Conservation (phyloP, 2,888 invertebrate species). For the Ramazzottius varieornatus region DNA sequence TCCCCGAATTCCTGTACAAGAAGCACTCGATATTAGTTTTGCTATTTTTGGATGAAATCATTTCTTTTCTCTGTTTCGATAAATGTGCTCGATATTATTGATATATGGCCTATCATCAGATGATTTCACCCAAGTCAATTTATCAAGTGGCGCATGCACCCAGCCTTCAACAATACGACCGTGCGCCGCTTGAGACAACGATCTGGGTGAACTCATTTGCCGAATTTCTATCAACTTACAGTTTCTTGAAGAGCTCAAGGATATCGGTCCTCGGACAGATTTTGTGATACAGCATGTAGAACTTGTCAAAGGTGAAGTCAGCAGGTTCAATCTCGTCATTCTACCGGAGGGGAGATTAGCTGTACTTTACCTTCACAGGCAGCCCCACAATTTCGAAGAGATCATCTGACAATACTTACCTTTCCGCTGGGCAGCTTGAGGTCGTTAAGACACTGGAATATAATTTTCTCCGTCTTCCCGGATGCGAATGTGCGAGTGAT, state of each 20-base stretch:
- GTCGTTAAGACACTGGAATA: slow-evolving; percentile 82
- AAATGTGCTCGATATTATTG: too few relatives aligned
- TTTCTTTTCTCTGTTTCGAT: too few relatives aligned
- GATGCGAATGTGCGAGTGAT: slow-evolving; percentile 92
- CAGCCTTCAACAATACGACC: too few relatives aligned
- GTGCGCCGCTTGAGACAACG: too few relatives aligned
- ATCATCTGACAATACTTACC: slow-evolving; percentile 19
- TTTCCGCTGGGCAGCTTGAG: slow-evolving; percentile 75
- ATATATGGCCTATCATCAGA: too few relatives aligned
- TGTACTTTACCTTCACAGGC: slow-evolving; percentile 4
- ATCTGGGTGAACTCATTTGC: too few relatives aligned
- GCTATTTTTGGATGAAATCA: too few relatives aligned
- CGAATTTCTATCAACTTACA: too few relatives aligned
- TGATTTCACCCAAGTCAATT: too few relatives aligned
- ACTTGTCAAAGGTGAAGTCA: slow-evolving; percentile 91
- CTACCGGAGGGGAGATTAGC: slow-evolving; percentile 22
- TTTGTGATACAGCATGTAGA: slow-evolving; percentile 89
- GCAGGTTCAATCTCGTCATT: slow-evolving; percentile 78
- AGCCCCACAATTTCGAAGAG: slow-evolving; percentile 6
- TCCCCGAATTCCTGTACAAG: slow-evolving; percentile 50
- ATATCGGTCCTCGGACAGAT: slow-evolving; percentile 96
- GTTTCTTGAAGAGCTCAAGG: slow-evolving; percentile 76
- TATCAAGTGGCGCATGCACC: too few relatives aligned
- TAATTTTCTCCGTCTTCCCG: slow-evolving; percentile 93
- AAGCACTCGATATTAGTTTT: slow-evolving; percentile 6